These are phyloP conservation scores for Caranx melampygus DNA, from an alignment of 2,113 vertebrate species.

Conservation along the genomic window DNA sequence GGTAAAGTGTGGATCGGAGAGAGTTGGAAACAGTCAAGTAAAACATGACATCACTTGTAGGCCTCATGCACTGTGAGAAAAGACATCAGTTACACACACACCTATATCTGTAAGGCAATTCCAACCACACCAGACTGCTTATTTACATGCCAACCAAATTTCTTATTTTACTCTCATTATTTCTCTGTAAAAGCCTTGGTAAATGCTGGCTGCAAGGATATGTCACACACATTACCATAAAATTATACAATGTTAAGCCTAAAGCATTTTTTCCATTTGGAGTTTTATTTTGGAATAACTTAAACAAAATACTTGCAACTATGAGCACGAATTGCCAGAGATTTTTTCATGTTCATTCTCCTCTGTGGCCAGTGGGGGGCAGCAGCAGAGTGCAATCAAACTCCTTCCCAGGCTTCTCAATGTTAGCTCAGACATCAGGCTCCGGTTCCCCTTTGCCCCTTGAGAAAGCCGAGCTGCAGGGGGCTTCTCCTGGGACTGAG, in stretches of 20 bases:
- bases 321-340: neutral
- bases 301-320: neutral
- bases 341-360: constrained; percentile 26
- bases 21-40: neutral
- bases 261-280: neutral
- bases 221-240: neutral
- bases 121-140: neutral
- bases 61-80: neutral
- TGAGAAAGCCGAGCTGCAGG: neutral
- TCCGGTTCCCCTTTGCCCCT: neutral
- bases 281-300: neutral
- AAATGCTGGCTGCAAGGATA: neutral
- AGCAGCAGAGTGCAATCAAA: constrained; percentile 63
- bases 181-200: neutral
- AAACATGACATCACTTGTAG: neutral
- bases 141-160: constrained; percentile 53
- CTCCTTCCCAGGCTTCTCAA: neutral
- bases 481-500: neutral
- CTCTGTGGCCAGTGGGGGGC: constrained; percentile 71
- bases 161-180: neutral
- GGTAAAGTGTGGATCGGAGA: neutral
- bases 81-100: neutral
- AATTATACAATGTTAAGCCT: neutral
- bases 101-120: neutral
- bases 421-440: neutral